phyloP scores from a whole-genome alignment of 2,888 invertebrate genomes.

The Trichogramma evanescens region DNA sequence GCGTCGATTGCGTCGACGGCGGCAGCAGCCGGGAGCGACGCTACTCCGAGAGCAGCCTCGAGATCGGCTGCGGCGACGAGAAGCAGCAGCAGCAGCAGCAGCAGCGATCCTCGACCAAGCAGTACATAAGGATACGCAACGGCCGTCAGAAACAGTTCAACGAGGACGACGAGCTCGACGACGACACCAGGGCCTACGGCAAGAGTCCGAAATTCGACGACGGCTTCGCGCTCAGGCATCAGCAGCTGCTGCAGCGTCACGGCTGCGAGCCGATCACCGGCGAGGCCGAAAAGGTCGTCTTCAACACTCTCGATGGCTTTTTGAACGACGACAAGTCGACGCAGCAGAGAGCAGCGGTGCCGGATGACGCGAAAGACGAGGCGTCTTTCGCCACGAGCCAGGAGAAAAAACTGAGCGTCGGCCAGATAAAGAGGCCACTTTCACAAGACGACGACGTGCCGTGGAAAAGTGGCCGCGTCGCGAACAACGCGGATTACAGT shows the following conservation, averaged over 20 bases:
- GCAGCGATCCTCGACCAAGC: constrained; percentile 28
- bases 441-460: constrained; percentile 42
- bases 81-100: constrained; percentile 29
- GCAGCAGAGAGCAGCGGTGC: background rate
- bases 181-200: constrained; percentile 40
- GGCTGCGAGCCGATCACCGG: background rate
- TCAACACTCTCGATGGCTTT: constrained; percentile 42
- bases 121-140: constrained; percentile 36
- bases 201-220: constrained; percentile 46
- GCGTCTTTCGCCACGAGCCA: constrained; percentile 21
- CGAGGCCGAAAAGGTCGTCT: constrained; percentile 36
- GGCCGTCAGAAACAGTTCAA: constrained; percentile 40
- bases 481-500: constrained; percentile 42
- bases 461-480: constrained; percentile 39
- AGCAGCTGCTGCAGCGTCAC: constrained; percentile 16
- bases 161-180: constrained; percentile 38
- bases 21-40: constrained; percentile 27
- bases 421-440: constrained; percentile 39
- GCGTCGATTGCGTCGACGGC: constrained; percentile 39
- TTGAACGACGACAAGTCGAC: constrained; percentile 27
- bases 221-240: constrained; percentile 30
- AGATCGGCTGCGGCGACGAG: constrained; percentile 39
- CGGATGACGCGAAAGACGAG: constrained; percentile 24
- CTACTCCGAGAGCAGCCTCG: constrained; percentile 31
- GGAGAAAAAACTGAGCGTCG: constrained; percentile 41